phyloP scores from a whole-genome alignment of 1,140 invertebrate genomes.

The Leptopilina clavipes region DNA sequence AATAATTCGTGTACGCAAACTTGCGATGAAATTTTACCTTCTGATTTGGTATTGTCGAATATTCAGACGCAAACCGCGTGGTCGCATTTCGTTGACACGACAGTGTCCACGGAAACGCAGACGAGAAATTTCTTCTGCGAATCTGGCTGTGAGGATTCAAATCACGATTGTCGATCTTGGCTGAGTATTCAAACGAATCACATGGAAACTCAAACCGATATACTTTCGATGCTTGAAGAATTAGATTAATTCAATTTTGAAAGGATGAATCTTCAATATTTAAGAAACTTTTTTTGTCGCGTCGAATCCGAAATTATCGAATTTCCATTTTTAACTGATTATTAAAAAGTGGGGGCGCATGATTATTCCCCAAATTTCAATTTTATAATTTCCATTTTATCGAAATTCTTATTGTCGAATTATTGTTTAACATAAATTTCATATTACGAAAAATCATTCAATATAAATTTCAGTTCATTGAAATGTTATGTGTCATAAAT shows the following conservation, averaged over 20 bases:
- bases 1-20: constrained; percentile 79
- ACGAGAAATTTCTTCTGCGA: constrained; percentile 62
- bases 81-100: constrained; percentile 66
- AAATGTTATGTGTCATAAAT: too few species aligned
- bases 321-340: too few species aligned
- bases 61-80: constrained; percentile 79
- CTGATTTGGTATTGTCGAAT: constrained; percentile 76
- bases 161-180: constrained; percentile 60
- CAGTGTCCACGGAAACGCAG: constrained; percentile 72
- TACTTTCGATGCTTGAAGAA: constrained; percentile 69
- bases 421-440: too few species aligned
- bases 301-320: too few species aligned
- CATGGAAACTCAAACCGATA: constrained; percentile 73
- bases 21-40: constrained; percentile 75
- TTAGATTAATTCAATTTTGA: constrained; percentile 57
- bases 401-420: too few species aligned
- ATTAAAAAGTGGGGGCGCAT: too few species aligned
- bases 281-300: too few species aligned
- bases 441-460: too few species aligned
- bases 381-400: too few species aligned
- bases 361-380: too few species aligned
- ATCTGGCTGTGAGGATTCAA: constrained; percentile 58
- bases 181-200: constrained; percentile 67
- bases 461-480: too few species aligned
- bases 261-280: too few species aligned